A percentile compares a stretch with the other conserved stretches of the same genome.
phyloP scores from a whole-genome alignment of 2,888 invertebrate genomes.

The Teleogryllus oceanicus region DNA sequence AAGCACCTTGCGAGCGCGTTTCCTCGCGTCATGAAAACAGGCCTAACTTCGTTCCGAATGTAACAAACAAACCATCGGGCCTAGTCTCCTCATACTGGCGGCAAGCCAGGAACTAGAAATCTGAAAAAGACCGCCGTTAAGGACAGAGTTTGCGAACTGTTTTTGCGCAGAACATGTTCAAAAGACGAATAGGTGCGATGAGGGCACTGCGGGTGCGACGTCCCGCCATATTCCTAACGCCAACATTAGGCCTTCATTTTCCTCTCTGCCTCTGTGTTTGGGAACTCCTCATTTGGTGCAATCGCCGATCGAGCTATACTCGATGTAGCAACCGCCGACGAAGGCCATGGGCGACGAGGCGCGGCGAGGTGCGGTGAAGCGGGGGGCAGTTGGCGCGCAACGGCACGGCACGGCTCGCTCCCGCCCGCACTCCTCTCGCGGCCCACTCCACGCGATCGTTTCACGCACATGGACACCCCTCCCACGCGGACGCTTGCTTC shows the following conservation, averaged over 20 bases:
- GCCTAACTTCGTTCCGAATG: no score
- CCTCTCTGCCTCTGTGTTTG: slow-evolving; percentile 34
- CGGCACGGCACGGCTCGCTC: slow-evolving; percentile 32
- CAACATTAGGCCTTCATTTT: slow-evolving; percentile 35
- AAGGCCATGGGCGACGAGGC: neutral
- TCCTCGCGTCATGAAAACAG: no score
- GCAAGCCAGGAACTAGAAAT: no score
- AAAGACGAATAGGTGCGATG: no score
- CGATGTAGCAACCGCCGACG: slow-evolving; percentile 34
- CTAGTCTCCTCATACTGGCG: no score
- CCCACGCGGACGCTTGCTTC: neutral
- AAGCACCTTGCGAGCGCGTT: no score
- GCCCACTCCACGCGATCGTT: neutral
- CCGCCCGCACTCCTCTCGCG: neutral
- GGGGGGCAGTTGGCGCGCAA: slow-evolving; percentile 27
- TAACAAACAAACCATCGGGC: no score
- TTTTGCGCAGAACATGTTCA: no score
- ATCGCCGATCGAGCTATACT: slow-evolving; percentile 30
- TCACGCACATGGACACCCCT: slow-evolving; percentile 10
- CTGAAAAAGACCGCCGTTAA: no score
- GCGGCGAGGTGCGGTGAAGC: slow-evolving; percentile 23
- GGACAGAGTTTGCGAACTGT: no score
- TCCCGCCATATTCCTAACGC: slow-evolving; percentile 34
- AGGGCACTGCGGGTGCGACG: neutral
- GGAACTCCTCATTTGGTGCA: slow-evolving; percentile 34